Evolutionary conservation across 2,113 vertebrate genomes (phyloP).

Genomic region (Alces alces): DNA sequence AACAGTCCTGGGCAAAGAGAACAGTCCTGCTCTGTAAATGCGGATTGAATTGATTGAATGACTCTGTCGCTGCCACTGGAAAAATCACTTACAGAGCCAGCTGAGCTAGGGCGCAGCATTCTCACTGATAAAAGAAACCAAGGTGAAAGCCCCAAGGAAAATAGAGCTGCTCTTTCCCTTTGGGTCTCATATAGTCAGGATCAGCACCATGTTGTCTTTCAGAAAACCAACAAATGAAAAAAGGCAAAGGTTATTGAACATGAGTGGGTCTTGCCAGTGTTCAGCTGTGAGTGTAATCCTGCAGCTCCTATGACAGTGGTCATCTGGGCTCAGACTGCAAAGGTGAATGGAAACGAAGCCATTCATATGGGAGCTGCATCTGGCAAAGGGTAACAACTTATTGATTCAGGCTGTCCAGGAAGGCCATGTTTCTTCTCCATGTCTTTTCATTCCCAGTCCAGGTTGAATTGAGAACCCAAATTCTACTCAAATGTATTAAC

Average conservation of each 20-base stretch:
- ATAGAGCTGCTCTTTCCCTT: background rate
- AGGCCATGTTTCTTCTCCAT: slow-evolving; percentile 47
- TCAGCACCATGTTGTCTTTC: background rate
- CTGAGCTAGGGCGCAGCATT: background rate
- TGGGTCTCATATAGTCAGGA: background rate
- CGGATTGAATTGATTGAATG: background rate
- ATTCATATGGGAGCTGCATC: slow-evolving; percentile 30
- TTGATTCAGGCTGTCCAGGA: slow-evolving; percentile 47
- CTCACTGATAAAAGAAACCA: background rate
- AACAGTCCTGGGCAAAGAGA: background rate
- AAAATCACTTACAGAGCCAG: background rate
- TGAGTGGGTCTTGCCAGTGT: background rate
- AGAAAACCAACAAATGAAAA: background rate
- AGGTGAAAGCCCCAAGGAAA: background rate
- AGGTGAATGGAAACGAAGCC: slow-evolving; percentile 31
- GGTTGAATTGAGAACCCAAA: slow-evolving; percentile 54
- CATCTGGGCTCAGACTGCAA: background rate
- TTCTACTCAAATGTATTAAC: slow-evolving; percentile 57
- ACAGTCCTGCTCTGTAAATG: background rate
- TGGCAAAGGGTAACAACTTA: slow-evolving; percentile 51
- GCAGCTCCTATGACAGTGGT: background rate
- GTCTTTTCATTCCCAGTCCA: slow-evolving; percentile 37
- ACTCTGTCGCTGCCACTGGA: background rate
- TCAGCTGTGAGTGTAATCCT: background rate
- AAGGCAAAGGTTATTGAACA: background rate